Evolutionary conservation across 2,888 invertebrate genomes (phyloP).

Genomic region (Heterodera filipjevi): DNA sequence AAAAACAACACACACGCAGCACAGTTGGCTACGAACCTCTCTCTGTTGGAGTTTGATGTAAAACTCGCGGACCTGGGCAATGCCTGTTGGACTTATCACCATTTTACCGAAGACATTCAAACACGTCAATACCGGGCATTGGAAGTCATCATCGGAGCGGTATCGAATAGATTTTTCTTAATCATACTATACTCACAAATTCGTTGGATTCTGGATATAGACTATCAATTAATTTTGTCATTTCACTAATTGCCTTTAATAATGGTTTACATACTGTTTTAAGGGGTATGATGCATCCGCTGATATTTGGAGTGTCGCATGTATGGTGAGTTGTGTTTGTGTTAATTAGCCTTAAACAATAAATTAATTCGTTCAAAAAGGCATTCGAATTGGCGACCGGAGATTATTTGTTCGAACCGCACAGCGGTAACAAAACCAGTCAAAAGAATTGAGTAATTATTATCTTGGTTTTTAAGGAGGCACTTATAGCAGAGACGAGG

Average conservation of each 20-base stretch:
- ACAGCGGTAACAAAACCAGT: slow-evolving; percentile 80
- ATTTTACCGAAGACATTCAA: slow-evolving; percentile 90
- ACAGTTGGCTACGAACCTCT: neutral
- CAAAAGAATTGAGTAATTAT: neutral
- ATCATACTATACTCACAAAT: no score
- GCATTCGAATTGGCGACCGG: slow-evolving; percentile 98
- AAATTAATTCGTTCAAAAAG: slow-evolving; percentile 54
- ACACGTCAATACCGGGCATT: slow-evolving; percentile 93
- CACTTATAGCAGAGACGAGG: slow-evolving; percentile 76
- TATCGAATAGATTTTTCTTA: no score
- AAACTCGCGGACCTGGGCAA: slow-evolving; percentile 93
- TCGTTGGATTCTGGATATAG: no score
- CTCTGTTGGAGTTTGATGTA: slow-evolving; percentile 30
- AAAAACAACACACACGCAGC: neutral
- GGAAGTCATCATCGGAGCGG: slow-evolving; percentile 89
- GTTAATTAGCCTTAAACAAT: neutral
- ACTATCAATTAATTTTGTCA: no score
- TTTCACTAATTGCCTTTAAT: no score
- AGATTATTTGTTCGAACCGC: slow-evolving; percentile 98
- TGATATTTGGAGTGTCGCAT: slow-evolving; percentile 99
- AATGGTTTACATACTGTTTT: neutral
- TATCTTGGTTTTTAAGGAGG: neutral
- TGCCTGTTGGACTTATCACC: slow-evolving; percentile 81
- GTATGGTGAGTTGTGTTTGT: slow-evolving; percentile 75
- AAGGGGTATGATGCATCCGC: slow-evolving; percentile 92